Conservation (phyloP, 2,888 invertebrate genomes). For the Drosophila imparisetae region DNA sequence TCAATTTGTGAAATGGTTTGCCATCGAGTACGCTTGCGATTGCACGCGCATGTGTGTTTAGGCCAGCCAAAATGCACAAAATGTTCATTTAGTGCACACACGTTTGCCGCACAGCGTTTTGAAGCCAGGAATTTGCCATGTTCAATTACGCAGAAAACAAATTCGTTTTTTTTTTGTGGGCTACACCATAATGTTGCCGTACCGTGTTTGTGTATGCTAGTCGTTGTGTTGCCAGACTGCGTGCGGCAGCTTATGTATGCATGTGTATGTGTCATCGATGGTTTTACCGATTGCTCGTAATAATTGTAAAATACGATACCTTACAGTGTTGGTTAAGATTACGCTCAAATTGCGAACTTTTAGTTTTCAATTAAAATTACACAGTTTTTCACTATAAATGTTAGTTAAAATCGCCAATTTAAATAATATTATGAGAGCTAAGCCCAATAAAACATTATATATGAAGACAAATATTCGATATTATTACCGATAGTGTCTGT, state of each 20-base stretch:
- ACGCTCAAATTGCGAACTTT: not conserved
- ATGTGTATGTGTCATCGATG: not conserved
- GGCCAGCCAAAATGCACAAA: constrained; percentile 50
- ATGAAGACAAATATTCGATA: not conserved
- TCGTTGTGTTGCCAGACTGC: constrained; percentile 32
- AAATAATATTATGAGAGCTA: not conserved
- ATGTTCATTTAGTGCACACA: constrained; percentile 23
- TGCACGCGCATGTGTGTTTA: constrained; percentile 21
- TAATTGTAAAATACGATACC: not conserved
- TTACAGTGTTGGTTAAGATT: not conserved
- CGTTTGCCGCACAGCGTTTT: constrained; percentile 6
- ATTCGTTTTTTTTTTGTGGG: constrained; percentile 45
- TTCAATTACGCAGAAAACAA: constrained; percentile 61
- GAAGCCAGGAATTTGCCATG: constrained; percentile 27
- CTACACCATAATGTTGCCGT: constrained; percentile 45
- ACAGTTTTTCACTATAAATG: too few species aligned
- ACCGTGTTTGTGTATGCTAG: constrained; percentile 63
- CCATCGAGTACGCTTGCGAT: constrained; percentile 87
- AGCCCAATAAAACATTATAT: not conserved
- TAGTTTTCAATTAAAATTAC: not conserved
- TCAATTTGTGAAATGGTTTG: constrained; percentile 22
- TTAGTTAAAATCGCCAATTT: not conserved
- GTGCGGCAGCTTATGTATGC: not conserved
- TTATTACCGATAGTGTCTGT: constrained; percentile 3
- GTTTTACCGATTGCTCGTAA: not conserved